These are phyloP conservation scores for Camptogramma bilineatum DNA, from an alignment of 2,888 invertebrate species.

Conservation along the genomic window DNA sequence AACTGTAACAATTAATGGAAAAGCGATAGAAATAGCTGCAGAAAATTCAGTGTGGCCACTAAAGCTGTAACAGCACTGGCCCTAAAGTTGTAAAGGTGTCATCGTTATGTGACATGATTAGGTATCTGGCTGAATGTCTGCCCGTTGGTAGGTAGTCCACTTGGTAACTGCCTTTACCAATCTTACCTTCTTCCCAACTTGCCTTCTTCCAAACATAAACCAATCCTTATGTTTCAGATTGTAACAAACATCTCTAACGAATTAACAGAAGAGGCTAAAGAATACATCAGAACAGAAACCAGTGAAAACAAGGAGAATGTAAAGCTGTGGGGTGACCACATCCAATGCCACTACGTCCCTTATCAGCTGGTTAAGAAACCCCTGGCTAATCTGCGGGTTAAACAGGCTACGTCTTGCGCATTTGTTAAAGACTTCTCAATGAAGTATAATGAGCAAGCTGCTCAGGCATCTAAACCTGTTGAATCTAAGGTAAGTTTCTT, in stretches of 20 bases:
- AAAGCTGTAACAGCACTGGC: too few species aligned
- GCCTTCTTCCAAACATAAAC: neutral
- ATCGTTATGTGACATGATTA: too few species aligned
- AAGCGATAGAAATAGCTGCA: too few species aligned
- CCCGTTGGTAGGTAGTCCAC: too few species aligned
- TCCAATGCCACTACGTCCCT: constrained; percentile 72
- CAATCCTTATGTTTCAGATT: constrained; percentile 59
- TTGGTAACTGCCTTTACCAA: neutral
- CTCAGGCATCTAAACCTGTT: constrained; percentile 46
- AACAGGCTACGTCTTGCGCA: constrained; percentile 66
- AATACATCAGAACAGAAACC: constrained; percentile 70
- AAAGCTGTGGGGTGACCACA: constrained; percentile 78
- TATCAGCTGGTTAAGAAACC: constrained; percentile 72
- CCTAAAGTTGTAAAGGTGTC: too few species aligned
- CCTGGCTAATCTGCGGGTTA: constrained; percentile 67
- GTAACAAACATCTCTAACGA: constrained; percentile 76
- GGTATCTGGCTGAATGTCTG: too few species aligned
- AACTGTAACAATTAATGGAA: too few species aligned
- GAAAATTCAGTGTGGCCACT: too few species aligned
- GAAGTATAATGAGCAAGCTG: constrained; percentile 66
- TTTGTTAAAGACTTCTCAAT: constrained; percentile 81
- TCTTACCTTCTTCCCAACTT: neutral
- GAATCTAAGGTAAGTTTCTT: constrained; percentile 59
- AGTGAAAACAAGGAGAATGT: constrained; percentile 64
- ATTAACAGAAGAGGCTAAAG: constrained; percentile 78